phyloP scores from a whole-genome alignment of 2,113 vertebrate species.

The Corythornis vintsioides region DNA sequence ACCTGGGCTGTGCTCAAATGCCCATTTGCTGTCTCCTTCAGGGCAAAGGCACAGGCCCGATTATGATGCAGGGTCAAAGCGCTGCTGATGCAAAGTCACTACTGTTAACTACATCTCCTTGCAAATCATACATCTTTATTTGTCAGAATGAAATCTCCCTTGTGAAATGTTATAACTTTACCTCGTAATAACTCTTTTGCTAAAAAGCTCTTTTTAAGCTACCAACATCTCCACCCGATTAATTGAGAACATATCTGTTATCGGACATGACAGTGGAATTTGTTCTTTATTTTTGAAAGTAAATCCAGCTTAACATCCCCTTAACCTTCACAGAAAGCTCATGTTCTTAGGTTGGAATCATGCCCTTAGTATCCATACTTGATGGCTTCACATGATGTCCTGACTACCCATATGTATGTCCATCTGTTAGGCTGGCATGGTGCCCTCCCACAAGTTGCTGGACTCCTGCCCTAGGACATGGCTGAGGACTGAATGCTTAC shows the following conservation, averaged over 20 bases:
- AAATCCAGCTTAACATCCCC: constrained; percentile 65
- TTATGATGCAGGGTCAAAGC: constrained; percentile 1
- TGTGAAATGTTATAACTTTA: background rate
- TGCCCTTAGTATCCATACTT: constrained; percentile 67
- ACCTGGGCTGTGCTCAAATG: background rate
- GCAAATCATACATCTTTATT: background rate
- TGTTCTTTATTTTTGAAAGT: constrained; percentile 64
- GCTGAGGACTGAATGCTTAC: background rate
- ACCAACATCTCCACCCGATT: background rate
- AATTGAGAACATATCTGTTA: background rate
- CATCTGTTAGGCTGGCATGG: constrained; percentile 55
- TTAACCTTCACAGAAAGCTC: constrained; percentile 74
- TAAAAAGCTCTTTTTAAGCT: background rate
- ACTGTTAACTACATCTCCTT: background rate
- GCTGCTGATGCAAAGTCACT: background rate
- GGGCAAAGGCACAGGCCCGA: constrained; percentile 1
- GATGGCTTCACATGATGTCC: constrained; percentile 59
- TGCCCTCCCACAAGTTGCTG: constrained; percentile 47
- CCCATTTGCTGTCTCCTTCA: background rate
- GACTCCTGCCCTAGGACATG: constrained; percentile 8
- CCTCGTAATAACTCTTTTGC: background rate
- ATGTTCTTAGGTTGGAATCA: constrained; percentile 65
- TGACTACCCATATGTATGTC: constrained; percentile 52
- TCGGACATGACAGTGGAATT: background rate
- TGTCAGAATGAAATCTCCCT: background rate